phyloP scores from a whole-genome alignment of 2,797 vertebrate genomes.

The Cryptoprocta ferox region DNA sequence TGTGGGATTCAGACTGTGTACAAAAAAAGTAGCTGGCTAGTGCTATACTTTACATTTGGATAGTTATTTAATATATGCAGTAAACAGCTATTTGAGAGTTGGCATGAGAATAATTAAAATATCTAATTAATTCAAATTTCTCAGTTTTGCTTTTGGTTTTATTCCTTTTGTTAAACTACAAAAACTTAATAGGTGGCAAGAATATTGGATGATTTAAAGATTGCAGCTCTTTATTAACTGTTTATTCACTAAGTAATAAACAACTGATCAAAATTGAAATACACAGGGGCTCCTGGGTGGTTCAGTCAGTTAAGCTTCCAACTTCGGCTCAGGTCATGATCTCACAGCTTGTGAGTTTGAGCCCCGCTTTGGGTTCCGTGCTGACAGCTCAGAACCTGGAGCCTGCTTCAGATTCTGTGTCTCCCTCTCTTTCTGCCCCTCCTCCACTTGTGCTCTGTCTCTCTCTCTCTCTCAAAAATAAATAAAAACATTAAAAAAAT shows the following conservation, averaged over 20 bases:
- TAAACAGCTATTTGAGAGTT: not conserved
- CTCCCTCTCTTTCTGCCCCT: too few species aligned
- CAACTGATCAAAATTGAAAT: not conserved
- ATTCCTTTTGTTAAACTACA: constrained; percentile 16
- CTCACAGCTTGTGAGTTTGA: too few species aligned
- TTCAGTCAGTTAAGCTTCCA: too few species aligned
- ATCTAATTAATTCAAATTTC: constrained; percentile 31
- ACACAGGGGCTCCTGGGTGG: too few species aligned
- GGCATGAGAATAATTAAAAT: not conserved
- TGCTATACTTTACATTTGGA: not conserved
- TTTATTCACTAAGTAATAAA: not conserved
- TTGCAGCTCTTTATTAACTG: not conserved
- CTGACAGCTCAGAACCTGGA: too few species aligned
- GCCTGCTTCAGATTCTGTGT: too few species aligned
- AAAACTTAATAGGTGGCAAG: not conserved
- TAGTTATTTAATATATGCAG: not conserved
- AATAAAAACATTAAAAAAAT: too few species aligned
- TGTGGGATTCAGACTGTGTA: not conserved
- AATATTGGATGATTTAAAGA: constrained; percentile 25
- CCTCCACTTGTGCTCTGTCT: too few species aligned
- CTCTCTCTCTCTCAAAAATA: too few species aligned
- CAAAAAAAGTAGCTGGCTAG: constrained; percentile 16
- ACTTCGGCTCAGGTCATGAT: too few species aligned
- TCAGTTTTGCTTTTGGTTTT: constrained; percentile 35
- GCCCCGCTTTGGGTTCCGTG: too few species aligned